Conservation (phyloP, 2,888 invertebrate species). For the Sinhomidia bicolor region DNA sequence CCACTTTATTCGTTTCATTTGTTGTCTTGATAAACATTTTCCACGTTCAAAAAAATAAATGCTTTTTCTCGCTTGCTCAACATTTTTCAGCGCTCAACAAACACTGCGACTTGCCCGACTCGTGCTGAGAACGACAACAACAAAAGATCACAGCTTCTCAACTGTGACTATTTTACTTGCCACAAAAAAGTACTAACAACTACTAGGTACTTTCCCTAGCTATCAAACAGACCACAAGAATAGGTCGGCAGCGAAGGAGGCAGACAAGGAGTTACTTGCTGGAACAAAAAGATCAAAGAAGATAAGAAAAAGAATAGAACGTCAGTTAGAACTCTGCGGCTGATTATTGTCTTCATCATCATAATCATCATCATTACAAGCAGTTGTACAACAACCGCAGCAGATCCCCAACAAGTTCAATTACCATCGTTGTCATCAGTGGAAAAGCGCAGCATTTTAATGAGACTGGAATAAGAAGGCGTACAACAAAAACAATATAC, state of each 20-base stretch:
- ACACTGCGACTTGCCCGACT: neutral
- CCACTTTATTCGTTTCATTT: slow-evolving; percentile 20
- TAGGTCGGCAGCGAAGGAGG: slow-evolving; percentile 10
- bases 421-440: neutral
- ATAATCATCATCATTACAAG: neutral
- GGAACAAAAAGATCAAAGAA: neutral
- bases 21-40: slow-evolving; percentile 22
- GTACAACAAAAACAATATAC: neutral
- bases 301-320: neutral
- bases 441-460: neutral
- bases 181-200: neutral
- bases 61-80: too few relatives aligned
- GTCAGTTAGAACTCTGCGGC: neutral
- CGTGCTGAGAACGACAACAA: neutral
- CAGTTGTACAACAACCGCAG: neutral
- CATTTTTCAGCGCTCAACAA: neutral
- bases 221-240: slow-evolving; percentile 34
- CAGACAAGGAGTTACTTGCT: neutral
- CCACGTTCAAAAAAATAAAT: neutral
- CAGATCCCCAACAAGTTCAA: neutral
- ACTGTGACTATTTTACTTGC: neutral
- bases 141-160: neutral
- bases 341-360: neutral
- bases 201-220: neutral
- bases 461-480: neutral